Conservation (phyloP, 2,113 vertebrate genomes). For the Caracal caracal region DNA sequence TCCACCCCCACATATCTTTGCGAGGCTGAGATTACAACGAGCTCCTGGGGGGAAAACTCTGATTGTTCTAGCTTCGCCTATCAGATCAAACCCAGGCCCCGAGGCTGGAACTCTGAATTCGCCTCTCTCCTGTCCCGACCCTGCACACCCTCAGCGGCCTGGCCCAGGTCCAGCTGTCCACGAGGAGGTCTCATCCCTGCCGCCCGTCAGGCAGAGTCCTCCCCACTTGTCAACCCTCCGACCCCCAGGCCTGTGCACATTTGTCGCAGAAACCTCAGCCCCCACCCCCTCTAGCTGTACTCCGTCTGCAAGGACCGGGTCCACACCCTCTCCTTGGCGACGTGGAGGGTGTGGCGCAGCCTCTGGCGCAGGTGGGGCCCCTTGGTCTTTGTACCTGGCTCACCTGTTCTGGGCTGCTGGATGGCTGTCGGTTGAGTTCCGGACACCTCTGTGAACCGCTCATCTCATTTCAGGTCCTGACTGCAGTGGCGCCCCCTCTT, state of each 20-base stretch:
- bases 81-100: neutral
- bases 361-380: constrained; percentile 19
- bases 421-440: neutral
- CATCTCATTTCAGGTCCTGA: constrained; percentile 62
- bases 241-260: too few relatives aligned
- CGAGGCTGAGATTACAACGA: neutral
- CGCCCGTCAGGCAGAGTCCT: neutral
- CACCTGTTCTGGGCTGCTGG: neutral
- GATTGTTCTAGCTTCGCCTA: neutral
- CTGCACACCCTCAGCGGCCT: neutral
- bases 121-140: neutral
- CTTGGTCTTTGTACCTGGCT: constrained; percentile 39
- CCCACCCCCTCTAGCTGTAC: neutral
- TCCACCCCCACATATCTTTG: neutral
- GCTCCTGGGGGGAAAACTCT: neutral
- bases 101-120: neutral
- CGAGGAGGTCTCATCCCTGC: neutral
- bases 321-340: constrained; percentile 17
- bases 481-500: neutral
- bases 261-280: neutral
- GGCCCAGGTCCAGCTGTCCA: neutral
- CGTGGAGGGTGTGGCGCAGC: constrained; percentile 59
- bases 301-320: neutral
- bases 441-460: constrained; percentile 12
- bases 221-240: neutral